Evolutionary conservation across 2,113 vertebrate species (phyloP), one percentile per base, ranked within the genome.

Genomic region (Actenoides lindsayi): DNA sequence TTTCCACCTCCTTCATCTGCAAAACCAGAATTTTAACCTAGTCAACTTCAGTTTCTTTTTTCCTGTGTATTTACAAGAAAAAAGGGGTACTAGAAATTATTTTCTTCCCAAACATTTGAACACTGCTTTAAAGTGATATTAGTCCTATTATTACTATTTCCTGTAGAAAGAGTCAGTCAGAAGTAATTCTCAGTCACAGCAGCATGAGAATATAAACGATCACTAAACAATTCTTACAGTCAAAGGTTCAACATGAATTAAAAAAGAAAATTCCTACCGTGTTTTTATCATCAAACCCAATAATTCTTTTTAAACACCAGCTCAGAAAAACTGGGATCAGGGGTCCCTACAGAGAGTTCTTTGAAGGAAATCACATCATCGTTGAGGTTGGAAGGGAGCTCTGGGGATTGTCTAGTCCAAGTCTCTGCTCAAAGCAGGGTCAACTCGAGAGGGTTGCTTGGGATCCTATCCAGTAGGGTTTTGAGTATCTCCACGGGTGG

Each of bases 231-330:
- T 21, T 59, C 37, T 37, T 59, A 7, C 5, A 83, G 30, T 44
- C 54, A 82, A 68, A 67, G 17, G 25, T 79, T 87, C 78, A 79
- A 37, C 14, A 4, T 44, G 39, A 48, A 44, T 46, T 39, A 28
- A 16, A 27, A 1, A 19, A 33, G 48, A 28, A 60, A 25, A 46
- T 18, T 10, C 9, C 8, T 2, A 25, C 15, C 2, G 8, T 0
- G 1, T 39, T 78, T 87, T 80, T 56, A 83, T n/a, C 18, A 63
- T 37, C 21, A 85, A 68, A 53, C 8, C 12, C 4, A 37, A 19
- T 8, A 17, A 0, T 23, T 67, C 33, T 51, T 73, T 68, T 46
- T 57, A 85, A 92, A 68, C 37, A 62, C 4, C 33, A 74, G 31
- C 14, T 89, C 54, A 80, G 54, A 83, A 93, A 81, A 90, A 39